These are phyloP conservation scores for Bembecia ichneumoniformis DNA, from an alignment of 2,888 invertebrate genomes.

Conservation along the genomic window DNA sequence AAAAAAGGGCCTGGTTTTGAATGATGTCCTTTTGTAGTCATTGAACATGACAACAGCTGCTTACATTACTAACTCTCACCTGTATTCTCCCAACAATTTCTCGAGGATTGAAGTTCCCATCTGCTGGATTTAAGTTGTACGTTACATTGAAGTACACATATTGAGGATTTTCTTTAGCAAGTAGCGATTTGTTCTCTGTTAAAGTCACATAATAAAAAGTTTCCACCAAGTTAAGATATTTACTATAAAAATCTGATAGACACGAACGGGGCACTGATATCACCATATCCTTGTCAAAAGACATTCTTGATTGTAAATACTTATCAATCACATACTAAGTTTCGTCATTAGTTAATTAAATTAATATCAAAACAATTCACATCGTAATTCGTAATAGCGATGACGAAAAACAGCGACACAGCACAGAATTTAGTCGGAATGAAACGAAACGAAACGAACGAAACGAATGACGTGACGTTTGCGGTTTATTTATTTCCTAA, in stretches of 20 bases:
- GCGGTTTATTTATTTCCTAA: too few relatives aligned
- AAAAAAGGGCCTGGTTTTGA: too few relatives aligned
- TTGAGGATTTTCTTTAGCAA: conserved; percentile 43
- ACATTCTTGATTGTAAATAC: conserved; percentile 38
- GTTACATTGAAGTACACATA: conserved; percentile 57
- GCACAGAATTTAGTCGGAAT: too few relatives aligned
- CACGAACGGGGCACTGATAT: conserved; percentile 60
- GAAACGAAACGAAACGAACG: too few relatives aligned
- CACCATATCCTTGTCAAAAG: conserved; percentile 50
- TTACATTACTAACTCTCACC: conserved; percentile 24
- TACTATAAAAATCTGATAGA: conserved; percentile 54
- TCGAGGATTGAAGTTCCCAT: conserved; percentile 50
- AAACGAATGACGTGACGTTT: too few relatives aligned
- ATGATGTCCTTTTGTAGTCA: too few relatives aligned
- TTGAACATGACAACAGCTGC: too few relatives aligned
- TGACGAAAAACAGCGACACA: too few relatives aligned
- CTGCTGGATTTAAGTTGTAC: conserved; percentile 56
- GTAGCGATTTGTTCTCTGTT: conserved; percentile 47
- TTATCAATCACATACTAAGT: too few relatives aligned
- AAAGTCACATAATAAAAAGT: conserved; percentile 67
- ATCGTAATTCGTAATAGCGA: too few relatives aligned
- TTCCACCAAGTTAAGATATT: conserved; percentile 63
- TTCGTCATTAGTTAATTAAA: too few relatives aligned
- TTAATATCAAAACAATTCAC: too few relatives aligned
- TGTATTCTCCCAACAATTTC: conserved; percentile 57